A percentile compares a stretch with the other conserved stretches of the same genome.
phyloP scores from a whole-genome alignment of 2,797 vertebrate species.

The Fringilla coelebs region DNA sequence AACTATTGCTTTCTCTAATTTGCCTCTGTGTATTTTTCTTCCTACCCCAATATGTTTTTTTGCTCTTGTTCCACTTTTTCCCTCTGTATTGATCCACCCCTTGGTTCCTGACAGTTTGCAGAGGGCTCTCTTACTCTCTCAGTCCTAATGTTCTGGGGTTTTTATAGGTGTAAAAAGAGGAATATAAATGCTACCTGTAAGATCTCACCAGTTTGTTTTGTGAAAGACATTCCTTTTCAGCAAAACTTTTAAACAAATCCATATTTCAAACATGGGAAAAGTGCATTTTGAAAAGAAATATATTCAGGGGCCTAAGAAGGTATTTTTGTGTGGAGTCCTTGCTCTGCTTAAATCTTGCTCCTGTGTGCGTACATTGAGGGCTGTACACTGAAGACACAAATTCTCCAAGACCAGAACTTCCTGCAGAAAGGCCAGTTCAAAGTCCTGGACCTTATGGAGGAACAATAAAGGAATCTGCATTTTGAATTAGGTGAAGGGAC shows the following conservation, averaged over 20 bases:
- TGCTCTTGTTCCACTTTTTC: background rate
- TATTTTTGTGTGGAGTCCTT: background rate
- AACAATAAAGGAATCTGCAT: background rate
- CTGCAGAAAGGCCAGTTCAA: background rate
- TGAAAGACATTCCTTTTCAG: background rate
- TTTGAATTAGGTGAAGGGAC: background rate
- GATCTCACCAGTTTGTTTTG: background rate
- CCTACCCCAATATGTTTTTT: background rate
- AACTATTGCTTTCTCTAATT: slow-evolving; percentile 12
- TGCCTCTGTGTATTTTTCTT: background rate
- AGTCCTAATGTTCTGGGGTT: background rate
- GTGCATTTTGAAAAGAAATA: background rate
- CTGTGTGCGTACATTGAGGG: fast-evolving
- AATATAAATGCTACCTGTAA: background rate
- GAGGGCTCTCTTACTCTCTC: background rate
- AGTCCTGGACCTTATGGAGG: background rate
- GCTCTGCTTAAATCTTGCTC: background rate
- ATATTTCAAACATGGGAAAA: background rate
- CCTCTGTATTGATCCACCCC: background rate
- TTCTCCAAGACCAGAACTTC: background rate
- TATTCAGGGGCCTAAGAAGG: background rate
- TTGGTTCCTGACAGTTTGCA: background rate
- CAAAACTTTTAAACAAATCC: background rate
- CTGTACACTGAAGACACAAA: fast-evolving
- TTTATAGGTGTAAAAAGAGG: background rate